These are phyloP conservation scores for Malachius bipustulatus DNA, from an alignment of 2,888 invertebrate genomes.

Conservation along the genomic window DNA sequence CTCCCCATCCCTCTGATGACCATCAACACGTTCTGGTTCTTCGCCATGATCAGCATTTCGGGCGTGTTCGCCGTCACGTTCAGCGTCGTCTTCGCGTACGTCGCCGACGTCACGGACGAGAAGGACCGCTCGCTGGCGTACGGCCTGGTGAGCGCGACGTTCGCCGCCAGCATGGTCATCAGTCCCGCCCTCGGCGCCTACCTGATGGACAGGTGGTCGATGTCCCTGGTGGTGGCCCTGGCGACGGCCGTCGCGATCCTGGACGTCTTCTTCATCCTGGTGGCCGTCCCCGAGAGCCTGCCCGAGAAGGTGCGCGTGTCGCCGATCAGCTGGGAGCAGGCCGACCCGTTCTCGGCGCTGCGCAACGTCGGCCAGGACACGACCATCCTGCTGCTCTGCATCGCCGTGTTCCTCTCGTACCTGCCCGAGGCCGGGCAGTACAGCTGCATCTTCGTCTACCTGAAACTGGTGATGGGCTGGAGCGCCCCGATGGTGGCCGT, in stretches of 20 bases:
- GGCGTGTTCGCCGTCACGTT: slow-evolving; percentile 99
- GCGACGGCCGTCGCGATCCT: slow-evolving; percentile 92
- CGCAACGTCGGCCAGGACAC: slow-evolving; percentile 88
- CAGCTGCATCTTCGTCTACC: slow-evolving; percentile 98
- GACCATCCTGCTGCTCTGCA: slow-evolving; percentile 91
- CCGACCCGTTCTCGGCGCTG: slow-evolving; percentile 93
- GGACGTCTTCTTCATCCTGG: slow-evolving; percentile 96
- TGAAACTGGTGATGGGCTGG: slow-evolving; percentile 93
- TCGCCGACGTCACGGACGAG: slow-evolving; percentile 97
- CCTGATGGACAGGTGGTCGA: slow-evolving; percentile 58
- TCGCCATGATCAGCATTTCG: slow-evolving; percentile 97
- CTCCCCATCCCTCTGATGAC: slow-evolving; percentile 98
- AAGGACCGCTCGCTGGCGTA: slow-evolving; percentile 91
- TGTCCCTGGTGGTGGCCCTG: slow-evolving; percentile 79
- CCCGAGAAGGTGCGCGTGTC: slow-evolving; percentile 76
- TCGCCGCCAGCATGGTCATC: slow-evolving; percentile 97
- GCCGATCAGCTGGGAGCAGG: slow-evolving; percentile 93
- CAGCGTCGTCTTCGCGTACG: slow-evolving; percentile 98
- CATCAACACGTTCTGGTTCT: slow-evolving; percentile 88
- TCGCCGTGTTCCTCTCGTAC: slow-evolving; percentile 95
- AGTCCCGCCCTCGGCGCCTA: slow-evolving; percentile 93
- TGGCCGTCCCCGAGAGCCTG: slow-evolving; percentile 95
- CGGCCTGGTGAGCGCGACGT: slow-evolving; percentile 88
- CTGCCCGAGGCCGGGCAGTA: slow-evolving; percentile 98
- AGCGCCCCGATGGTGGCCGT: slow-evolving; percentile 89